Base-by-base conservation (phyloP, 2,888 invertebrate genomes). In the Entomobrya multifasciata region DNA sequence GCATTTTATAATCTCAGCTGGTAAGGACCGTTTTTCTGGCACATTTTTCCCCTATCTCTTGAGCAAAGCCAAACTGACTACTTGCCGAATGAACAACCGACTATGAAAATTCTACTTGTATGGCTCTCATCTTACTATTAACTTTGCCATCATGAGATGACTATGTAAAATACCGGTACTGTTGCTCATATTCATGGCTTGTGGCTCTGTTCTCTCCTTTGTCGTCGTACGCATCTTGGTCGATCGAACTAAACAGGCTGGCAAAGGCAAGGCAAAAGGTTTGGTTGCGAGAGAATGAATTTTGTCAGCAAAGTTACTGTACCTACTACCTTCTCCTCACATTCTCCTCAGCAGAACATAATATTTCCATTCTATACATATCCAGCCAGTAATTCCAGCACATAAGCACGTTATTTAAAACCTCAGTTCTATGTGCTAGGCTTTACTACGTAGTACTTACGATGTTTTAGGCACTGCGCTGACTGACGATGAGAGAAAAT, bases 151-250 rank as follows among this genome's bases (percentile, higher is more conserved):
- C n/a, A n/a, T n/a, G n/a, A n/a, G n/a, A n/a, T n/a, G n/a, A n/a
- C n/a, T n/a, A n/a, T n/a, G n/a, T n/a, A n/a, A 47, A 78, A 62
- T 47, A 79, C 79, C 79, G 79, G 79, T 79, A 65, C 79, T 79
- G 49, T 62, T 65, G 79, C 62, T 62, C 47, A n/a, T n/a, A n/a
- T n/a, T n/a, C n/a, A 30, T 20, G 41, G n/a, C 74, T 8, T 44
- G 15, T 8, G 47, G n/a, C 70, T n/a, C 20, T 11, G 22, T n/a
- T 15, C 30, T 10, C 36, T n/a, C 13, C 25, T 22, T 8, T 20
- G 60, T 57, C 41, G 36, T 4, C 8, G 79, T 65, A 79, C 79
- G 79, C 79, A 79, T 79, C 65, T 79, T 62, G 41, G 1, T 79
- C 79, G 79, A 79, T 79, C 79, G 79, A 47, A 57, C 20, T 25